Evolutionary conservation across 2,888 invertebrate genomes (phyloP).

Genomic region (Sminthurides aquaticus): DNA sequence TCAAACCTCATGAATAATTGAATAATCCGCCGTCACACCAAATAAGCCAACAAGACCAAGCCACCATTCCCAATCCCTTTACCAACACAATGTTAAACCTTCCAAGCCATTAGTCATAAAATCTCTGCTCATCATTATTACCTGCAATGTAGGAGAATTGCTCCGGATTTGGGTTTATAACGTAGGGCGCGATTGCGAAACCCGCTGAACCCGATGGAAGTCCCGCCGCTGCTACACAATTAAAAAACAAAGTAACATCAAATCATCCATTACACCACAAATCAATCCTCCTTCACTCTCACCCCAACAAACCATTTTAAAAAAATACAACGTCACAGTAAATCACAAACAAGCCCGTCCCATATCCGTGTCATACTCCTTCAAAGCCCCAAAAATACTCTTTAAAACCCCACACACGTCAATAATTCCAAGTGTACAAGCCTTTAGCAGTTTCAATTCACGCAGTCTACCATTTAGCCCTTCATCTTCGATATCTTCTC

Average conservation of each 20-base stretch:
- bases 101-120: neutral
- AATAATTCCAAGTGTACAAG: too few relatives aligned
- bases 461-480: too few relatives aligned
- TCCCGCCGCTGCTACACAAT: conserved; percentile 36
- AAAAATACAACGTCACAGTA: too few relatives aligned
- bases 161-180: conserved; percentile 70
- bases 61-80: neutral
- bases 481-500: too few relatives aligned
- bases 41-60: neutral
- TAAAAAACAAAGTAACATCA: conserved; percentile 13
- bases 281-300: too few relatives aligned
- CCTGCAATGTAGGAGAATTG: conserved; percentile 71
- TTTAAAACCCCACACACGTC: too few relatives aligned
- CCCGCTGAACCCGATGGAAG: conserved; percentile 45
- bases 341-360: too few relatives aligned
- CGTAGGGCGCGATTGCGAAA: conserved; percentile 64
- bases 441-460: too few relatives aligned
- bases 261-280: conserved; percentile 1
- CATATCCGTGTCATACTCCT: too few relatives aligned
- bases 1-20: neutral
- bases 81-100: neutral
- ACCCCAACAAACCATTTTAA: too few relatives aligned
- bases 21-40: neutral
- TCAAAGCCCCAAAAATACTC: too few relatives aligned
- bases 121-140: conserved; percentile 13